Conservation (phyloP, 1,140 invertebrate genomes). For the Psilanteris sp. region DNA sequence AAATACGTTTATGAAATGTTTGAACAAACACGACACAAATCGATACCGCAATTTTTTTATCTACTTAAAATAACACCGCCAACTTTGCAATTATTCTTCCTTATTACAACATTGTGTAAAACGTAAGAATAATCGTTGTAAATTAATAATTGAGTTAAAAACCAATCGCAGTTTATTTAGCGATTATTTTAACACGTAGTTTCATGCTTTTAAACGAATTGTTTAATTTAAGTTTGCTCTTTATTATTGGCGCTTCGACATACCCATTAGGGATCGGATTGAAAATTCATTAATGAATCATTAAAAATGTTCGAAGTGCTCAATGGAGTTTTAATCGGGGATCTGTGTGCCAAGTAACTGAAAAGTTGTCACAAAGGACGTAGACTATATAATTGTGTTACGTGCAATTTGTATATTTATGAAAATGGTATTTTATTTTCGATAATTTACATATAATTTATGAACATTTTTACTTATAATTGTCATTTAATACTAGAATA, state of each 20-base stretch:
- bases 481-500: too few species aligned
- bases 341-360: slow-evolving; percentile 16
- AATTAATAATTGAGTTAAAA: too few species aligned
- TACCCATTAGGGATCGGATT: slow-evolving; percentile 9
- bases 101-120: too few species aligned
- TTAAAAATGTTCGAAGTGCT: slow-evolving; percentile 27
- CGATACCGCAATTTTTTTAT: slow-evolving; percentile 5
- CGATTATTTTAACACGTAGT: slow-evolving; percentile 5
- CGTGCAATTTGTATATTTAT: slow-evolving; percentile 5
- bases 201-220: neutral
- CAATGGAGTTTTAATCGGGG: slow-evolving; percentile 6
- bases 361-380: slow-evolving; percentile 20
- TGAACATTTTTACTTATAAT: too few species aligned
- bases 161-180: neutral
- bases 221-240: slow-evolving; percentile 9
- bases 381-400: slow-evolving; percentile 2
- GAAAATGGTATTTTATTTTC: too few species aligned
- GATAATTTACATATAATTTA: too few species aligned
- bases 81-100: too few species aligned
- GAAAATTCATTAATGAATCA: slow-evolving; percentile 33
- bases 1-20: slow-evolving; percentile 13
- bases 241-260: slow-evolving; percentile 7
- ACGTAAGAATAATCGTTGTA: too few species aligned
- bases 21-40: neutral
- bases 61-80: too few species aligned